Percentiles rank a stretch among this genome's conserved stretches.
Evolutionary conservation across 1,140 invertebrate genomes (phyloP).

Genomic region (Bemisia tabaci): DNA sequence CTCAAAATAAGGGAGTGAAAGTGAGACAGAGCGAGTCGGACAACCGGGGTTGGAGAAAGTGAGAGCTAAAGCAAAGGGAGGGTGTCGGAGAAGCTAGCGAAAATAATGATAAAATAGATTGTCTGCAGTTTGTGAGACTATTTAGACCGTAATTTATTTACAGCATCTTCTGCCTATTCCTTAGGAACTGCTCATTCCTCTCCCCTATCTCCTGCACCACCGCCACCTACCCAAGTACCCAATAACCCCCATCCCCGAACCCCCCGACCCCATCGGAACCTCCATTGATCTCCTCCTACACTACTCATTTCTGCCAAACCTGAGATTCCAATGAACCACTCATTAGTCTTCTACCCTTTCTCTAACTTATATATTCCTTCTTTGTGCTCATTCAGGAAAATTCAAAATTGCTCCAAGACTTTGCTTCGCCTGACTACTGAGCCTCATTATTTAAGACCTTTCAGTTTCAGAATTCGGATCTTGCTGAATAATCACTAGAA

Average conservation of each 20-base stretch:
- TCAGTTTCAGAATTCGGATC: too few relatives aligned
- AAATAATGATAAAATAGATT: constrained; percentile 9
- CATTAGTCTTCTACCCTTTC: background rate
- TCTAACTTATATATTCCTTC: constrained; percentile 9
- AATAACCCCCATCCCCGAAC: background rate
- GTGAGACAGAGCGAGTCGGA: constrained; percentile 3
- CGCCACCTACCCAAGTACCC: background rate
- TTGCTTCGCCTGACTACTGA: too few relatives aligned
- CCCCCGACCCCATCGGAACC: background rate
- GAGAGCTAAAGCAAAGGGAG: constrained; percentile 7
- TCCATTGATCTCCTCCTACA: background rate
- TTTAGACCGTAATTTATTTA: background rate
- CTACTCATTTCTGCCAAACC: background rate
- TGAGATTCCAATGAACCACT: constrained; percentile 3
- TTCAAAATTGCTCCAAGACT: too few relatives aligned
- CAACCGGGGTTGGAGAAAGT: constrained; percentile 2
- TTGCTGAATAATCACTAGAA: too few relatives aligned
- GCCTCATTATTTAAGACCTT: too few relatives aligned
- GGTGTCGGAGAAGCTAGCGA: constrained; percentile 8
- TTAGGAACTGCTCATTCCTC: background rate
- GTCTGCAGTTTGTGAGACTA: background rate
- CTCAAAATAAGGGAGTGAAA: background rate
- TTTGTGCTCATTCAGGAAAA: too few relatives aligned
- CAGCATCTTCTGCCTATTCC: background rate
- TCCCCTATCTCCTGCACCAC: background rate